Evolutionary conservation across 2,113 vertebrate species (phyloP).

Genomic region (Halichoeres trimaculatus): DNA sequence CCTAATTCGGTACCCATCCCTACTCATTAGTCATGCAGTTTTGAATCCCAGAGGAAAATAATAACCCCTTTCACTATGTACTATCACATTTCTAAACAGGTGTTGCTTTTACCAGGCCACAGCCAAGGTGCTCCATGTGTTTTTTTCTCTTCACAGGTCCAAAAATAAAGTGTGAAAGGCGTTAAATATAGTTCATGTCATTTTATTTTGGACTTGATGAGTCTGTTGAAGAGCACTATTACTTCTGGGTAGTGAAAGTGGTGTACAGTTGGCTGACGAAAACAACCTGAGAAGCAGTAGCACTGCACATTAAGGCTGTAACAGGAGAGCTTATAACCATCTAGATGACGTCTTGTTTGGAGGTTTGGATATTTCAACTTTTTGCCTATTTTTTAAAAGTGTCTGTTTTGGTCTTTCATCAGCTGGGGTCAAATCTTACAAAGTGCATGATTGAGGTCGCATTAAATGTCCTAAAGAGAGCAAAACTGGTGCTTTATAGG

Average conservation of each 20-base stretch:
- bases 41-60: not conserved
- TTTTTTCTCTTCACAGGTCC: slow-evolving; percentile 55
- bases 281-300: slow-evolving; percentile 58
- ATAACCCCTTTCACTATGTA: slow-evolving; percentile 17
- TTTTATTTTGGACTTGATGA: slow-evolving; percentile 80
- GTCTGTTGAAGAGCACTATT: slow-evolving; percentile 72
- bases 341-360: slow-evolving; percentile 48
- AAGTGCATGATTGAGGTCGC: slow-evolving; percentile 16
- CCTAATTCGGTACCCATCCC: no score
- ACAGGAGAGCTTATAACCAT: slow-evolving; percentile 61
- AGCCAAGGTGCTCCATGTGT: slow-evolving; percentile 34
- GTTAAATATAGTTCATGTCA: slow-evolving; percentile 75
- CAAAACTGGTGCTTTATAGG: slow-evolving; percentile 73
- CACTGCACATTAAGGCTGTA: slow-evolving; percentile 67
- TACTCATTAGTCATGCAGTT: not conserved
- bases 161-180: slow-evolving; percentile 68
- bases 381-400: slow-evolving; percentile 27
- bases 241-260: slow-evolving; percentile 62
- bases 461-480: slow-evolving; percentile 47
- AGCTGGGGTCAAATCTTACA: not conserved
- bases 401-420: not conserved
- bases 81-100: slow-evolving; percentile 63
- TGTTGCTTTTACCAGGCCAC: slow-evolving; percentile 39
- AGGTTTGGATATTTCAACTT: slow-evolving; percentile 23
- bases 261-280: slow-evolving; percentile 63